Conservation (phyloP, 2,113 vertebrate genomes). For the Phyllopteryx taeniolatus region DNA sequence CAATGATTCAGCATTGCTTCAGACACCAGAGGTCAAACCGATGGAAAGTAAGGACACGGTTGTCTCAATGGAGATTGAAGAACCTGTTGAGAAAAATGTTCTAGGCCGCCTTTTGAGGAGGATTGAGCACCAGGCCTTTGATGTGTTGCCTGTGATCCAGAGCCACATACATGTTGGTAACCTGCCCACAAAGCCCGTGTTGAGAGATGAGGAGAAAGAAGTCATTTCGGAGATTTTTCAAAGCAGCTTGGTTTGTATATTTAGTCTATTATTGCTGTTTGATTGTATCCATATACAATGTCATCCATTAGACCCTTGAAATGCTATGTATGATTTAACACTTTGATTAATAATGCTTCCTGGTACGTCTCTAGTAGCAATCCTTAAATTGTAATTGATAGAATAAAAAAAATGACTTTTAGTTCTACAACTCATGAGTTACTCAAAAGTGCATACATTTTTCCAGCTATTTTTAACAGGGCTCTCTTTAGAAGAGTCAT, state of each 20-base stretch:
- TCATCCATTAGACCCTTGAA: no score
- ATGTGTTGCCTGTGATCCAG: constrained; percentile 85
- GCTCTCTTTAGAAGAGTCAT: no score
- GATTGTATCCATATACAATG: not conserved
- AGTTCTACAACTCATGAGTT: no score
- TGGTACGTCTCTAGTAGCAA: no score
- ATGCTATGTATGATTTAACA: no score
- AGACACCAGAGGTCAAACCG: not conserved
- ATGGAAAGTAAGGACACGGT: not conserved
- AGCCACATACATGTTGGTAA: constrained; percentile 81
- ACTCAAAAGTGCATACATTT: no score
- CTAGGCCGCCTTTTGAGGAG: constrained; percentile 72
- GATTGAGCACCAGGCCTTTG: constrained; percentile 78
- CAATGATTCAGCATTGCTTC: constrained; percentile 9
- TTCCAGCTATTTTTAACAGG: no score
- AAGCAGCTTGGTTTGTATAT: constrained; percentile 73
- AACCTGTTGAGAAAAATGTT: constrained; percentile 9
- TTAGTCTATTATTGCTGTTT: not conserved
- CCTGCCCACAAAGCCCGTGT: constrained; percentile 79
- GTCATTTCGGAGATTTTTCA: constrained; percentile 81
- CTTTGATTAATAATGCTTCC: no score
- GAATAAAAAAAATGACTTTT: no score
- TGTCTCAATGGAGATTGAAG: not conserved
- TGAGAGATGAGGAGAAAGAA: constrained; percentile 89
- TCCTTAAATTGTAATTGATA: no score